Evolutionary conservation across 2,888 invertebrate species (phyloP), one percentile per base, ranked within the genome.

Genomic region (Biston betularia): DNA sequence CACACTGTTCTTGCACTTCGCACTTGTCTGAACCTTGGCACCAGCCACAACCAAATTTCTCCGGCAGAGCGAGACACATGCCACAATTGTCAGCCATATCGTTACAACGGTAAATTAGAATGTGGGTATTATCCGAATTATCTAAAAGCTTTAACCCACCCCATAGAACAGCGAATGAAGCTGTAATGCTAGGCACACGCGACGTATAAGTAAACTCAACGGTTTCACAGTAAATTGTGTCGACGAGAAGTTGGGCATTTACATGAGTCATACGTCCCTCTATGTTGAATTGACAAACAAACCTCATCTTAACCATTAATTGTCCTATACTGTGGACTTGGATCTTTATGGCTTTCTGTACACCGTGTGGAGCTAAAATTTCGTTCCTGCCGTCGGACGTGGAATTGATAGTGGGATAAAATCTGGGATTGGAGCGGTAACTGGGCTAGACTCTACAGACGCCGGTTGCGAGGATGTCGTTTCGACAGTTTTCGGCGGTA

Each of bases 11-110:
- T 84, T 97, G 97, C 35, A 98, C 98, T 92, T 98, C 98, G 87
- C 98, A 99, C 62, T 97, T 95, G 84, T 97, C 97, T 0, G 97
- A 97, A 65, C 97, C 97, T 85, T 98, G 97, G 86, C 99, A 99
- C 99, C 99, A 99, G 57, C 99, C 99, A 89, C 99, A 99, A 65
- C 97, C 97, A 87, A 98, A 99, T 86, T 98, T 98, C 80, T 97
- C 97, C 5, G 97, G 96, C 69, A 98, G 94, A 35, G 98, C 98
- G 80, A 99, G 93, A 88, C 99, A 99, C 95, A 98, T 97, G 5
- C 99, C 99, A 90, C 99, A 99, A 88, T 99, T 99, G 86, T 98
- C 97, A 5, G 99, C 99, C 98, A 99, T 98, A 86, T 97, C 97
- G 68, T 97, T 97, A 91, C 99, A 99, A 66, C 98, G 96, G 90